These are phyloP conservation scores for Oryzias curvinotus DNA, from an alignment of 2,113 vertebrate species.

Conservation along the genomic window DNA sequence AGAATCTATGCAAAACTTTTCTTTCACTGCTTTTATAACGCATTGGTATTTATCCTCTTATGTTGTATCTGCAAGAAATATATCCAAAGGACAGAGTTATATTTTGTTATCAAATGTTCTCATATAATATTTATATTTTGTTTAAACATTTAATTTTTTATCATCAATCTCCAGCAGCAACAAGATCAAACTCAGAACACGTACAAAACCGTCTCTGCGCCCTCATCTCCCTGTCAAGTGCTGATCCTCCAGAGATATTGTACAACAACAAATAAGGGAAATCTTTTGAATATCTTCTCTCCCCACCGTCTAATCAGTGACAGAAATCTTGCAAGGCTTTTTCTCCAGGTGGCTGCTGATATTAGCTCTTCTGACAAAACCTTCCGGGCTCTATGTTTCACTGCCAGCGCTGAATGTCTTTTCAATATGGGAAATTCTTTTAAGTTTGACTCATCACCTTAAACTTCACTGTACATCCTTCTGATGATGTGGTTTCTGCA, in stretches of 20 bases:
- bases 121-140: neutral
- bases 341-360: conserved; percentile 75
- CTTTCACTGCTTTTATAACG: too few relatives aligned
- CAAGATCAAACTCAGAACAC: conserved; percentile 42
- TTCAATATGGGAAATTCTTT: conserved; percentile 40
- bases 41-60: conserved; percentile 37
- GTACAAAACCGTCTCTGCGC: conserved; percentile 46
- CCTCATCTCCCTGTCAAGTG: conserved; percentile 71
- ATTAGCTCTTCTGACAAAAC: conserved; percentile 57
- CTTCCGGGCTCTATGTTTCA: conserved; percentile 46
- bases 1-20: too few relatives aligned
- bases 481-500: conserved; percentile 27
- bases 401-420: conserved; percentile 53
- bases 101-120: too few relatives aligned
- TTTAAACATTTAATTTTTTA: conserved; percentile 9
- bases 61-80: conserved; percentile 47
- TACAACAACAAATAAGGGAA: conserved; percentile 71
- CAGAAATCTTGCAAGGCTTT: conserved; percentile 61
- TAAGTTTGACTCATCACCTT: conserved; percentile 42
- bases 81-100: too few relatives aligned
- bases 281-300: conserved; percentile 67
- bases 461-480: conserved; percentile 25
- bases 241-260: conserved; percentile 64
- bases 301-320: conserved; percentile 60
- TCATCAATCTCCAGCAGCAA: conserved; percentile 15